Conservation (phyloP, 1,140 invertebrate species). For the Scaptomyza hsui region DNA sequence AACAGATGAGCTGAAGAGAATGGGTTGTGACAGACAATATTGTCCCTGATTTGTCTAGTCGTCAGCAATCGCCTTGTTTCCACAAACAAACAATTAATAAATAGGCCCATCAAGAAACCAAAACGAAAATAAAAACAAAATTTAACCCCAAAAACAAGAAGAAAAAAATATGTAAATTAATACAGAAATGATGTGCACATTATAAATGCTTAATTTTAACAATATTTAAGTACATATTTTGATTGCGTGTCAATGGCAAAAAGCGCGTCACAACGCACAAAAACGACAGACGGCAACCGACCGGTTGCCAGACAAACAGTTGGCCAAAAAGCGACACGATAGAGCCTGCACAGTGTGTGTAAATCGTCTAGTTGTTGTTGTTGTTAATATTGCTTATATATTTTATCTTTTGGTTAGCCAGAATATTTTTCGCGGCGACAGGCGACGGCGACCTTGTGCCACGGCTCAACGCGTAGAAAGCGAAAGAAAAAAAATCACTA, state of each 20-base stretch:
- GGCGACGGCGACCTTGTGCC: constrained; percentile 74
- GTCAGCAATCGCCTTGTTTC: constrained; percentile 7
- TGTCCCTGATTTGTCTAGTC: constrained; percentile 27
- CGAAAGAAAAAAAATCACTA: constrained; percentile 44
- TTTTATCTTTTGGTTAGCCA: constrained; percentile 73
- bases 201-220: constrained; percentile 51
- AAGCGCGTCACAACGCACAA: constrained; percentile 70
- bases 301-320: constrained; percentile 40
- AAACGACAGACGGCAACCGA: constrained; percentile 30
- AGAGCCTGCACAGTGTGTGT: constrained; percentile 17
- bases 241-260: constrained; percentile 81
- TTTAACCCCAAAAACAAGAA: not conserved
- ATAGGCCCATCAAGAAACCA: constrained; percentile 3
- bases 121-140: not conserved
- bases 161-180: constrained; percentile 18
- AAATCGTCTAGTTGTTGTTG: constrained; percentile 13
- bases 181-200: constrained; percentile 41
- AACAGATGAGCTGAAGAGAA: constrained; percentile 1
- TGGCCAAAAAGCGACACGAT: constrained; percentile 18
- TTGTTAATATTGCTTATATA: constrained; percentile 41
- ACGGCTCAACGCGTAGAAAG: constrained; percentile 72
- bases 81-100: constrained; percentile 34
- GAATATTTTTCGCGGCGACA: constrained; percentile 73
- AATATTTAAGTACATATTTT: constrained; percentile 70
- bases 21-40: not conserved